Evolutionary conservation across 2,797 vertebrate genomes (phyloP).

Genomic region (Numenius phaeopus): DNA sequence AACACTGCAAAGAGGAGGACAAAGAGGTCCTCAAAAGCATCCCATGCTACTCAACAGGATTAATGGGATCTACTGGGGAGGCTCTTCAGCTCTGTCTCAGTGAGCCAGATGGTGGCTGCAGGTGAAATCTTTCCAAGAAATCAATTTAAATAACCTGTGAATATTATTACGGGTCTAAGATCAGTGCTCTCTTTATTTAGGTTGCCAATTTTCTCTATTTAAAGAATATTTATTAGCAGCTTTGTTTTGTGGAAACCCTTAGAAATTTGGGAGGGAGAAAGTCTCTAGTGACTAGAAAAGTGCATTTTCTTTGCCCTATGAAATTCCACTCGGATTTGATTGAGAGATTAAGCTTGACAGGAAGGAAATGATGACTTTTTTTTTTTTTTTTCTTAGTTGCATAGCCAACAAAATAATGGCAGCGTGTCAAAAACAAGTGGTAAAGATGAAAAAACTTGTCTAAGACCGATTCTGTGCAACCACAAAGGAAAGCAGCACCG

Average conservation of each 20-base stretch:
- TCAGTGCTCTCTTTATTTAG: background rate
- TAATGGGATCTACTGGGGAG: background rate
- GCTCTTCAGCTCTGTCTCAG: background rate
- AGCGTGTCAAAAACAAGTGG: background rate
- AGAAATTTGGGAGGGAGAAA: background rate
- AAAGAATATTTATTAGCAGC: background rate
- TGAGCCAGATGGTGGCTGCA: background rate
- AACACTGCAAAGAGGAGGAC: background rate
- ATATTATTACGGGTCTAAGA: background rate
- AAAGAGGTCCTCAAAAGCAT: background rate
- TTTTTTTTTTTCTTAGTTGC: background rate
- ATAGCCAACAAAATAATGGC: background rate
- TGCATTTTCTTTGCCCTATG: background rate
- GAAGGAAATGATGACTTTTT: background rate
- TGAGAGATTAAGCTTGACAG: background rate
- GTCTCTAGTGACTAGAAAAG: background rate
- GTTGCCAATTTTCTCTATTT: background rate
- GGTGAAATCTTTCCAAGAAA: conserved; percentile 33
- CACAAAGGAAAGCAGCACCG: background rate
- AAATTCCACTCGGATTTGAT: background rate
- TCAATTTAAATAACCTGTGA: background rate
- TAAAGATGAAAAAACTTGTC: background rate
- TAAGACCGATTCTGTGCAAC: background rate
- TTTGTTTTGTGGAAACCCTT: background rate
- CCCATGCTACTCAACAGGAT: background rate